A percentile compares a stretch with the other conserved stretches of the same genome.
Conservation (phyloP, 2,888 invertebrate species). For the Stramonita haemastoma region DNA sequence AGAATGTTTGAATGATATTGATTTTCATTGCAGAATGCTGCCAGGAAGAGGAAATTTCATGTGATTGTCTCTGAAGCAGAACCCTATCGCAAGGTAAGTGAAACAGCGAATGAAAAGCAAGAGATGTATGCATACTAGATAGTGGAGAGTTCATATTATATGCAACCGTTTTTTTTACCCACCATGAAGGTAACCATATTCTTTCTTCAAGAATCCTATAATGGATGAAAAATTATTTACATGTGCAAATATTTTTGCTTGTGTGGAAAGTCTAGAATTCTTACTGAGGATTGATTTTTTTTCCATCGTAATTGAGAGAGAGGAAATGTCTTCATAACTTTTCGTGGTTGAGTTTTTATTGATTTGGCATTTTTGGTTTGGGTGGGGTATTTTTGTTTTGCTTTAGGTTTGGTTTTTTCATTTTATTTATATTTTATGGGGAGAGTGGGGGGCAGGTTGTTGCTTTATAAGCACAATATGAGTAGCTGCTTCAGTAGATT, state of each 20-base stretch:
- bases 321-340: too few species aligned
- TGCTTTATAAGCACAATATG: neutral
- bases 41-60: constrained; percentile 86
- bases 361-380: too few species aligned
- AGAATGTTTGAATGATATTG: neutral
- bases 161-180: neutral
- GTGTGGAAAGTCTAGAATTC: too few species aligned
- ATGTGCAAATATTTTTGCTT: too few species aligned
- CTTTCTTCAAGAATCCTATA: too few species aligned
- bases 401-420: neutral
- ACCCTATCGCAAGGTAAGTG: constrained; percentile 79
- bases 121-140: neutral
- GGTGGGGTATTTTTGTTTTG: neutral
- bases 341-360: too few species aligned
- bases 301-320: too few species aligned
- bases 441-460: neutral
- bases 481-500: too few species aligned
- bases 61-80: constrained; percentile 92
- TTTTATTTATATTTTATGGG: neutral
- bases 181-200: too few species aligned
- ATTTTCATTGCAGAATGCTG: constrained; percentile 81
- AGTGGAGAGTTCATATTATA: neutral
- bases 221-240: too few species aligned
- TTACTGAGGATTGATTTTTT: too few species aligned
- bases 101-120: neutral